Evolutionary conservation across 2,113 vertebrate genomes (phyloP), one percentile per base, ranked within the genome.

Genomic region (Nymphicus hollandicus): DNA sequence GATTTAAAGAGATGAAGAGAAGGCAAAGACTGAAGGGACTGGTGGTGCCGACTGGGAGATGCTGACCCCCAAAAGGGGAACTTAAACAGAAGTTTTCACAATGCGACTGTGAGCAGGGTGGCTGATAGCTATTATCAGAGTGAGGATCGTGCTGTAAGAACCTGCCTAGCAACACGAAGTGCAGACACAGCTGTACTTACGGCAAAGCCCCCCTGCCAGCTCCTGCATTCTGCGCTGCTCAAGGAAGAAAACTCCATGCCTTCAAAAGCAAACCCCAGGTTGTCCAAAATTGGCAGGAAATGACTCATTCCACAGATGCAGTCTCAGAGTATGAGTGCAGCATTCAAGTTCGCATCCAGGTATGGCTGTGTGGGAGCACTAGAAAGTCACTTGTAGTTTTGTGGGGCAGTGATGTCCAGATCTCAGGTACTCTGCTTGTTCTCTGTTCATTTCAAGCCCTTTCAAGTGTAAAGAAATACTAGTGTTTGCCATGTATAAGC

Each of bases 231-330:
- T 76, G 74, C 74, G 13, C 31, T 19, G 6, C 37, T 58, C 6
- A 1, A 18, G 52, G 31, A 31, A 78, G 55, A 68, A 95, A 86
- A 35, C 14, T 46, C 25, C 1, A 5, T 5, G 2, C 52, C 83
- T 86, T 84, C 86, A 79, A 64, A 91, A 91, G 93, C 88, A 60
- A 88, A 83, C 12, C 68, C 64, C 76, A 90, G 88, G 53, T 88
- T 89, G 50, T 41, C 79, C 88, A 61, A 81, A 20, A 74, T 7
- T 33, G 88, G 68, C 89, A 95, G 76, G 50, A 92, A 94, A 83
- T 78, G 9, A 86, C 22, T 94, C 88, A 90, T 74, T 85, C 33
- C 33, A 29, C 69, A 83, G 43, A 81, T 8, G 63, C 0, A 71
- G 60, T 6, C 81, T 82, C 9, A 4, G 58, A 61, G 47, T 23